Conservation (phyloP, 2,888 invertebrate species). For the Ctenicera cuprea region DNA sequence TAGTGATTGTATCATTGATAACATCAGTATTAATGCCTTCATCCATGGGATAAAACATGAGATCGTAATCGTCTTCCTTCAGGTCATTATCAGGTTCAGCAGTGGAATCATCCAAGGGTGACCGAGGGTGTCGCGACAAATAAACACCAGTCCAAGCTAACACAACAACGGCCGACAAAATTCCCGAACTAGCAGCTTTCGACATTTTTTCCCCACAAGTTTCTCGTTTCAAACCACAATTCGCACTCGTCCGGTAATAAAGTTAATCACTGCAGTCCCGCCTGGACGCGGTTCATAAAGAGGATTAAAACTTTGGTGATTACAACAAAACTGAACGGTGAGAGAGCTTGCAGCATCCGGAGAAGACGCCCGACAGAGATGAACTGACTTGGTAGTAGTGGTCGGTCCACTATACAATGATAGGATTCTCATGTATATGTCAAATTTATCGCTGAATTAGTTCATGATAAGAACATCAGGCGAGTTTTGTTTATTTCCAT, state of each 20-base stretch:
- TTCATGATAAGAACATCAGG: conserved; percentile 45
- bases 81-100: conserved; percentile 2
- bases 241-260: conserved; percentile 16
- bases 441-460: conserved; percentile 42
- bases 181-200: conserved; percentile 68
- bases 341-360: conserved; percentile 11
- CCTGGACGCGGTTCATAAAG: conserved; percentile 21
- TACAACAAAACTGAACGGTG: conserved; percentile 12
- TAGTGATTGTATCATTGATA: background rate
- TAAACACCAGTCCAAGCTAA: conserved; percentile 75
- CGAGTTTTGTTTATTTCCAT: conserved; percentile 48
- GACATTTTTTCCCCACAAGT: conserved; percentile 43
- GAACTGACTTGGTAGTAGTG: conserved; percentile 13
- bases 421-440: conserved; percentile 32
- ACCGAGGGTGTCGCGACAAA: conserved; percentile 66
- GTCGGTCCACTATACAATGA: conserved; percentile 29
- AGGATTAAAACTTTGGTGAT: conserved; percentile 26
- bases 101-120: conserved; percentile 1
- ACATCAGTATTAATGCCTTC: conserved; percentile 6
- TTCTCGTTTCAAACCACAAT: conserved; percentile 20
- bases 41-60: conserved; percentile 44
- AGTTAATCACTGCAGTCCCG: conserved; percentile 28
- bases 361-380: conserved; percentile 21
- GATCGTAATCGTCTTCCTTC: conserved; percentile 41
- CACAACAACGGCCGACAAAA: conserved; percentile 73